Evolutionary conservation across 2,888 invertebrate species (phyloP), one percentile per base, ranked within the genome.

Genomic region (Malacosoma neustria): DNA sequence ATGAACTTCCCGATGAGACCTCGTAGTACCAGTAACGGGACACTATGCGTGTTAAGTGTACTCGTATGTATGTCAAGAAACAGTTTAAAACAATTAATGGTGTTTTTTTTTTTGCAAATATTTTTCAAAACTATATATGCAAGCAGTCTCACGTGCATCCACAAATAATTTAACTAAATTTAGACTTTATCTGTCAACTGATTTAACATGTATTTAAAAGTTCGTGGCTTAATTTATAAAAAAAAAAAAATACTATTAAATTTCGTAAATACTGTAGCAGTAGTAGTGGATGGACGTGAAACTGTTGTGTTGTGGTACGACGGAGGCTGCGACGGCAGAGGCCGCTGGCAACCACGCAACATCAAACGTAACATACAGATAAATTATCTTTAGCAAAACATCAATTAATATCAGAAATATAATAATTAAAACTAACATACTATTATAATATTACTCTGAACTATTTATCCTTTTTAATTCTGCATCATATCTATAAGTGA

Each of bases 391-490:
- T 72, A 80, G 81, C 77, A 79, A 80, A 82, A 84, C 82, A 80
- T 82, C 72, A 79, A 80, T 76, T 76, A 81, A 80, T 80, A 79
- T 80, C 81, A 74, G 81, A 76, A 77, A 81, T 81, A 81, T 80
- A 76, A 82, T 81, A 76, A 82, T 81, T 81, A 81, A 81, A 81
- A 74, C 80, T 80, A 81, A 77, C 79, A 70, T 67, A 82, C 80
- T 80, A 79, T 76, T 77, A 80, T 76, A 79, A 76, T 77, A 80
- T 76, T 82, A 75, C 74, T 81, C 74, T 79, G 67, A 39, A 49
- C 54, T 58, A 50, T 54, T 68, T 66, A n/a, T n/a, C n/a, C n/a
- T n/a, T 71, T 67, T 63, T 62, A 44, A 53, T 59, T 70, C 70
- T 70, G 61, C 65, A 60, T 70, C 65, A 65, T 74, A 75, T 67